These are phyloP conservation scores for Sebastes wilsoni DNA, from an alignment of 2,797 vertebrate genomes.

Conservation along the genomic window DNA sequence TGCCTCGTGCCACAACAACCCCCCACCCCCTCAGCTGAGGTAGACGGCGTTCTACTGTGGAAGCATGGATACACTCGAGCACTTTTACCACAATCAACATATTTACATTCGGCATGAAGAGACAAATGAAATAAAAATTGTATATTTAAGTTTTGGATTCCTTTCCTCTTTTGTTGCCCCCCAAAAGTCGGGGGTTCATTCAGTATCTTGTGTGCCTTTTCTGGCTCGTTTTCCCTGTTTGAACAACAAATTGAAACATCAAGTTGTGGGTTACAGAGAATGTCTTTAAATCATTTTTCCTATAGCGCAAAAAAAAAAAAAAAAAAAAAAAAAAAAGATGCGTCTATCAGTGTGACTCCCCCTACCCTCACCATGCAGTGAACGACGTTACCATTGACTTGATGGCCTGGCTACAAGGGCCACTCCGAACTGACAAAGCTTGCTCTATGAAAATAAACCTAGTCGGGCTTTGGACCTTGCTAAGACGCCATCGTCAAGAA, in stretches of 20 bases:
- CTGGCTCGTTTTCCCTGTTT: conserved; percentile 44
- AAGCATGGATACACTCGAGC: conserved; percentile 90
- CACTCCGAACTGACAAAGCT: conserved; percentile 80
- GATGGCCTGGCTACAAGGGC: conserved; percentile 54
- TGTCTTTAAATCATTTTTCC: conserved; percentile 61
- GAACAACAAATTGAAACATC: conserved; percentile 52
- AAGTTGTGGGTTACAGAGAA: conserved; percentile 57
- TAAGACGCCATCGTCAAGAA: conserved; percentile 38
- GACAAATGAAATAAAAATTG: conserved; percentile 74
- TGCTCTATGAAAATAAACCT: conserved; percentile 83
- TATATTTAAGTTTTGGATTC: conserved; percentile 58
- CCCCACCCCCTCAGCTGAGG: conserved; percentile 89
- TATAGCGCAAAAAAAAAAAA: conserved; percentile 58
- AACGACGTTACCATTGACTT: conserved; percentile 51
- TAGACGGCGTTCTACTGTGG: conserved; percentile 92
- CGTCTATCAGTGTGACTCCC: conserved; percentile 74
- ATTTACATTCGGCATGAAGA: conserved; percentile 90
- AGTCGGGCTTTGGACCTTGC: conserved; percentile 50
- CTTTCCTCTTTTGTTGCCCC: conserved; percentile 70
- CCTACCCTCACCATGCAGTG: conserved; percentile 75
- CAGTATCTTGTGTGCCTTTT: conserved; percentile 48
- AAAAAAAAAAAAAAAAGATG: neutral
- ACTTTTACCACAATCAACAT: conserved; percentile 92
- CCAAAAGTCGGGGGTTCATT: conserved; percentile 57
- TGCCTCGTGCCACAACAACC: conserved; percentile 81